These are phyloP conservation scores for Rhagium mordax DNA, from an alignment of 2,888 invertebrate genomes.

Conservation along the genomic window DNA sequence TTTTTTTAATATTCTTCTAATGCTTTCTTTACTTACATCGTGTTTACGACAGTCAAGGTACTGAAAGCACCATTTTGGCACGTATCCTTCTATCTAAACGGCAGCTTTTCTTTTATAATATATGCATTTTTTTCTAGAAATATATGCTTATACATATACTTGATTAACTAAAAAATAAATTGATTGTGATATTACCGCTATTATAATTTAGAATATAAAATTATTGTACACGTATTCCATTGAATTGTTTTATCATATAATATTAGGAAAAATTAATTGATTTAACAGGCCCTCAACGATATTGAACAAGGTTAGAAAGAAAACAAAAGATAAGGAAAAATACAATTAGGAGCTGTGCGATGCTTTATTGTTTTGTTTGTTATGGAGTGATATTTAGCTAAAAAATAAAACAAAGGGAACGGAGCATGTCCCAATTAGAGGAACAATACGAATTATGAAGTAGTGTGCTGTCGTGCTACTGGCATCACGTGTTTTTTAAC, in stretches of 20 bases:
- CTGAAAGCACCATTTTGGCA: no score
- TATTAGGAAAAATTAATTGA: slow-evolving; percentile 1
- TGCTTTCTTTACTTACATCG: no score
- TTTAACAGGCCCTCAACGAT: slow-evolving; percentile 19
- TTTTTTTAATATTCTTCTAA: no score
- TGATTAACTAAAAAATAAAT: no score
- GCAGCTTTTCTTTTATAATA: no score
- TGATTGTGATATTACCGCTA: no score
- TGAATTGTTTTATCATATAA: not conserved
- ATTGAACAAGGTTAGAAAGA: slow-evolving; percentile 45
- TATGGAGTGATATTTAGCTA: slow-evolving; percentile 62
- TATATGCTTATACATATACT: no score
- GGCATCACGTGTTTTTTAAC: slow-evolving; percentile 47
- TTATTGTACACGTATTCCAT: no score
- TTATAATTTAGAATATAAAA: no score
- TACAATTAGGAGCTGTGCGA: slow-evolving; percentile 50
- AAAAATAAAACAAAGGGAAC: slow-evolving; percentile 61
- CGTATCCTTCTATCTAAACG: no score
- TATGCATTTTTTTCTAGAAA: no score
- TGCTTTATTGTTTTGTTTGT: slow-evolving; percentile 57
- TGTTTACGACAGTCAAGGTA: no score
- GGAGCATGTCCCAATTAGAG: slow-evolving; percentile 62
- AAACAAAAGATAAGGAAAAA: slow-evolving; percentile 50
- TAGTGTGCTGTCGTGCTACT: slow-evolving; percentile 46
- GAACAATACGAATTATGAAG: slow-evolving; percentile 57